Conservation (phyloP, 1,140 invertebrate genomes). For the Saccostrea glomerata region DNA sequence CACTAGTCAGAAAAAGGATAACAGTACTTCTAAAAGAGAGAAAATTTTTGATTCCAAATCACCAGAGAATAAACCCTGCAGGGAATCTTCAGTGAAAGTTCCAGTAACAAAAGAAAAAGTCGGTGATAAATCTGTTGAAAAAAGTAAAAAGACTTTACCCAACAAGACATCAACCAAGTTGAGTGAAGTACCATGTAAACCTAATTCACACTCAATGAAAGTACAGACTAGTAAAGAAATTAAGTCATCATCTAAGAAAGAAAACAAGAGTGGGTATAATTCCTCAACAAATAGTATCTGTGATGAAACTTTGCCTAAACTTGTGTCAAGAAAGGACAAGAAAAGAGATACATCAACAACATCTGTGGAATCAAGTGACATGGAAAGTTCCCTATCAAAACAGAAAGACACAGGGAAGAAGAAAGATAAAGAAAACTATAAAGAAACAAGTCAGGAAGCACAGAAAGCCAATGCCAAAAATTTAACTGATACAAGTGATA, state of each 20-base stretch:
- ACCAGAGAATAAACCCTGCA: neutral
- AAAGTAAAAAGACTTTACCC: neutral
- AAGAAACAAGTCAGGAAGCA: neutral
- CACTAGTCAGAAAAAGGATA: neutral
- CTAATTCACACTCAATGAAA: neutral
- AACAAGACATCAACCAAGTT: neutral
- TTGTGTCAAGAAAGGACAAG: neutral
- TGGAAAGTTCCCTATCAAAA: neutral
- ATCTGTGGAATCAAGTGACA: neutral
- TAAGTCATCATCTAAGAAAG: neutral
- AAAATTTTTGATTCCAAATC: neutral
- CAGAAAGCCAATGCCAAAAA: neutral
- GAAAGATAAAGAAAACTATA: neutral
- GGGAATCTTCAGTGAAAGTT: neutral
- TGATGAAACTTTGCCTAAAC: constrained; percentile 5
- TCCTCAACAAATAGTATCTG: neutral
- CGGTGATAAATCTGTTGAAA: neutral
- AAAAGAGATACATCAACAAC: neutral
- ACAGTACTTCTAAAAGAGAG: neutral
- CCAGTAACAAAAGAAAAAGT: neutral
- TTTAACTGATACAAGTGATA: too few species aligned
- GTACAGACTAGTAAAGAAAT: neutral
- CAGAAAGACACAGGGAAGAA: neutral
- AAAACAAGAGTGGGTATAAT: neutral
- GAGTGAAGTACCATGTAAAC: neutral